Evolutionary conservation across 2,888 invertebrate species (phyloP), one percentile per base, ranked within the genome.

Genomic region (Vannuccia rotundouncinata): DNA sequence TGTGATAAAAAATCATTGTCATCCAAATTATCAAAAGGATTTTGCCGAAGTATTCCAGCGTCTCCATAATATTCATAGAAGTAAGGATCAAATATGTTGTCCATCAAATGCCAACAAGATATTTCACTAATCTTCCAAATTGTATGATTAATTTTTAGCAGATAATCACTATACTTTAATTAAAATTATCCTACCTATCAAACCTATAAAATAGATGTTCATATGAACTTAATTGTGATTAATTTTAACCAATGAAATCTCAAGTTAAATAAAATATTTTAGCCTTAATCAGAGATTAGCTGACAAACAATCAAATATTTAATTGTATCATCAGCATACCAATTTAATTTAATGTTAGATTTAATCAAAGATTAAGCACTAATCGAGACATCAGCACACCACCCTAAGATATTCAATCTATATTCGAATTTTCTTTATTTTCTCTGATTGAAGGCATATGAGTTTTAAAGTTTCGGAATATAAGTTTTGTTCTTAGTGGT

Each of bases 321-420:
- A 66, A n/a, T 66, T 66, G 25, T 66, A 66, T 22, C 66, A 66
- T 66, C 66, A n/a, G 66, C 66, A 66, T 66, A 66, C 17, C 66
- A 66, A 66, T 66, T 66, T 66, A 10, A 45, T 45, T 45, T 45
- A 66, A 66, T 66, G 13, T 66, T 66, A 66, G 66, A 66, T 66
- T 66, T 66, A 66, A 66, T 66, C 66, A 66, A 66, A 66, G 66
- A 66, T 66, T 66, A 66, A 66, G 66, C 66, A 66, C 66, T 66
- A 66, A 66, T 66, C 10, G 66, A 66, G 66, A 66, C 66, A 66
- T 66, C 66, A 66, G 66, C 66, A 66, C 25, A 66, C 66, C 66
- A 66, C 66, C 66, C 66, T 66, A n/a, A 66, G 25, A 22, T 2
- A 22, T n/a, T 66, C 66, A 45, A 45, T 13, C 45, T n/a, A n/a